Evolutionary conservation across 1,140 invertebrate genomes (phyloP).

Genomic region (Aricia agestis): DNA sequence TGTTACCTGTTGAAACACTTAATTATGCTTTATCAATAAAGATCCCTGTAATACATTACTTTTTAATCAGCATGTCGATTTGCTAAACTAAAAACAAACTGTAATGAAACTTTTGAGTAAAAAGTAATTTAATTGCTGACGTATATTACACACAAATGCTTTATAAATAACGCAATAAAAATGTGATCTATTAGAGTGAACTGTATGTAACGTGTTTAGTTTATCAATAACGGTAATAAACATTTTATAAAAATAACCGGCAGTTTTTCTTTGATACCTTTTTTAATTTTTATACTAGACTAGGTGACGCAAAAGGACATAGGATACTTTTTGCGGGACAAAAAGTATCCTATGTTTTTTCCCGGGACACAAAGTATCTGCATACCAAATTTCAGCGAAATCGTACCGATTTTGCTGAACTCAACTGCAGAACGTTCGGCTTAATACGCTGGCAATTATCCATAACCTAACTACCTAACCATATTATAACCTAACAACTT

Average conservation of each 20-base stretch:
- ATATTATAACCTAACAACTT: no score
- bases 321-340: no score
- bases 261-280: not conserved
- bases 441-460: no score
- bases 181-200: constrained; percentile 44
- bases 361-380: no score
- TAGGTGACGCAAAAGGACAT: no score
- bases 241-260: constrained; percentile 46
- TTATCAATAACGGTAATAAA: constrained; percentile 65
- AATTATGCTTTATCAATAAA: not conserved
- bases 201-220: constrained; percentile 42
- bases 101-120: not conserved
- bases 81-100: no score
- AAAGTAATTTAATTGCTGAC: constrained; percentile 20
- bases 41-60: not conserved
- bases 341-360: no score
- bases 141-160: constrained; percentile 33
- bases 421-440: no score
- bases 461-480: no score
- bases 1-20: not conserved
- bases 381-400: no score
- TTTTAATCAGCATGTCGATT: not conserved
- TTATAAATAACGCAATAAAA: constrained; percentile 54
- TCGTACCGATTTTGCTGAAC: no score
- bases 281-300: constrained; percentile 29